Evolutionary conservation across 2,113 vertebrate genomes (phyloP), one percentile per base, ranked within the genome.

Genomic region (Labrus mixtus): DNA sequence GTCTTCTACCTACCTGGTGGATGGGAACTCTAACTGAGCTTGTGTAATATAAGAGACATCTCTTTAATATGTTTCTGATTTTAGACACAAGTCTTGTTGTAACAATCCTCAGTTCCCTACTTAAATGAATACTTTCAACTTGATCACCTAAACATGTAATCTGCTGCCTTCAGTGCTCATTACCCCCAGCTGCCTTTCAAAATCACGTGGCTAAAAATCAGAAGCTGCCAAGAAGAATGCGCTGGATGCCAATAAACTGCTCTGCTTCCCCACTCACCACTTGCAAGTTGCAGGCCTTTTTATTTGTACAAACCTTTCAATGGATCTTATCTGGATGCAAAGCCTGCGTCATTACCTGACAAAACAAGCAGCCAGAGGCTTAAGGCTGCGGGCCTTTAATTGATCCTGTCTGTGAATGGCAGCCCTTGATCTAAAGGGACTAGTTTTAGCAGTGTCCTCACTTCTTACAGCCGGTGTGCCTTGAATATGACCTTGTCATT

Each of bases 401-500:
- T 93, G 86, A 91, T 92, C 91, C 81, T 78, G 85, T 70, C 82
- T 76, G 62, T 70, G 75, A 88, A 85, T 88, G 82, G 81, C 86
- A 86, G 82, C 72, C 58, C 71, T 88, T 90, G 81, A 90, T 90
- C 81, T 84, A 63, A 77, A 65, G 76, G 74, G 83, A 79, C 71
- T 78, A 19, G 73, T 80, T 84, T 91, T 87, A 89, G 83, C 80
- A 84, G 86, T 86, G 75, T 80, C 85, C 79, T 87, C 75, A 73
- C 66, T 84, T 74, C 81, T 64, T 69, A 19, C 50, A 33, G 67
- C 65, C 22, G 67, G 60, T 92, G 88, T 91, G 87, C 69, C 76
- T 88, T 25, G 91, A 91, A 92, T 90, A 90, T 68, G 72, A 90
- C 87, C 88, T 90, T 91, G 87, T 82, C 59, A 82, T 86, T 89